Percentiles rank a stretch among this genome's conserved stretches.
Evolutionary conservation across 2,888 invertebrate genomes (phyloP).

Genomic region (Nomada flava): DNA sequence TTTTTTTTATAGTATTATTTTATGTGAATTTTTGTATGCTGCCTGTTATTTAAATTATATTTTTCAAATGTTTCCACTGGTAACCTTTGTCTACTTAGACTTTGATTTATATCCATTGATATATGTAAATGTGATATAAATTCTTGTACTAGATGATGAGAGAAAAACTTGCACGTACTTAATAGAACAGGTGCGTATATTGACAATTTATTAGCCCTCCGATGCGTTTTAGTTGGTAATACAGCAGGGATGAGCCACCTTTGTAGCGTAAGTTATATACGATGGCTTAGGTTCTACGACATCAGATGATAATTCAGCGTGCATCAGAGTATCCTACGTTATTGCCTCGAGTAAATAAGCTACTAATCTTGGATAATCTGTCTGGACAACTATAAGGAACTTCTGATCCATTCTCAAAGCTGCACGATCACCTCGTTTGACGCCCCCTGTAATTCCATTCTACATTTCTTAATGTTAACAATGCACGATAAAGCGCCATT

Average conservation of each 20-base stretch:
- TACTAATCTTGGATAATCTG: conserved; percentile 28
- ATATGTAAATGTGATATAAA: conserved; percentile 8
- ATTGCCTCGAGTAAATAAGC: conserved; percentile 5
- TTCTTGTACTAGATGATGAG: not conserved
- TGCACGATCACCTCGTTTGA: not conserved
- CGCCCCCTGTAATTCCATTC: not conserved
- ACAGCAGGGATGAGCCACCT: conserved; percentile 6
- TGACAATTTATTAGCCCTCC: not conserved
- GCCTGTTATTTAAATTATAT: too few relatives aligned
- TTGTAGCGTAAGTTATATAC: conserved; percentile 35
- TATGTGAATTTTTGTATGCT: too few relatives aligned
- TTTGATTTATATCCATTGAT: not conserved
- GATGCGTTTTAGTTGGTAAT: conserved; percentile 10
- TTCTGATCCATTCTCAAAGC: not conserved
- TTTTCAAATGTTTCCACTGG: too few relatives aligned
- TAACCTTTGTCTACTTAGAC: too few relatives aligned
- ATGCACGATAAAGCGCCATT: too few relatives aligned
- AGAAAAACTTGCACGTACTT: not conserved
- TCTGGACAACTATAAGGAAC: conserved; percentile 12
- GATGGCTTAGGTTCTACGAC: conserved; percentile 11
- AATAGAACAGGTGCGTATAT: conserved; percentile 26
- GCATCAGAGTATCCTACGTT: conserved; percentile 17
- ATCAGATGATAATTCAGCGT: conserved; percentile 23
- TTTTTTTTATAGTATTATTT: too few relatives aligned
- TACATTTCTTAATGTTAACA: too few relatives aligned